phyloP scores from a whole-genome alignment of 2,888 invertebrate genomes.

The Lasioglossum zephyrum region DNA sequence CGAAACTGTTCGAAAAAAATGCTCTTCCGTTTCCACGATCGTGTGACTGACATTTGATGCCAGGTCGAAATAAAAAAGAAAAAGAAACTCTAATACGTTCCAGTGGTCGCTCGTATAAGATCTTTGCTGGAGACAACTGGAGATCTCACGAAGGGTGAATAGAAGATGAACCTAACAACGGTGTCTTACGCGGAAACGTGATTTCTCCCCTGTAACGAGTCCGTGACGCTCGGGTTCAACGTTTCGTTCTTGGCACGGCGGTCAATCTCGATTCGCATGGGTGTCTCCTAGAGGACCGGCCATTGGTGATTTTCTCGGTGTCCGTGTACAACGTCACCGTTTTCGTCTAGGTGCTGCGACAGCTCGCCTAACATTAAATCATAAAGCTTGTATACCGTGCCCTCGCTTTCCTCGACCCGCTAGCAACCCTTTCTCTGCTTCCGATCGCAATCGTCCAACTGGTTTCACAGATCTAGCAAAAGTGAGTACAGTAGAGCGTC shows the following conservation, averaged over 20 bases:
- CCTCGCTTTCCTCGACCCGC: neutral
- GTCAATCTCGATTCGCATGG: constrained; percentile 47
- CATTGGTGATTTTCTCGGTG: constrained; percentile 72
- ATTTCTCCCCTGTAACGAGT: constrained; percentile 51
- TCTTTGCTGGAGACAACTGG: constrained; percentile 34
- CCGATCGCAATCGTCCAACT: neutral
- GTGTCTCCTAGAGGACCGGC: constrained; percentile 58
- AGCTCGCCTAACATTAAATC: constrained; percentile 74
- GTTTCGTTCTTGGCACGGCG: constrained; percentile 34
- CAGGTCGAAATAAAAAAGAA: constrained; percentile 27
- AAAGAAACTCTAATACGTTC: constrained; percentile 21
- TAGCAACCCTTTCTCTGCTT: constrained; percentile 23
- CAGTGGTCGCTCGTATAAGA: constrained; percentile 17
- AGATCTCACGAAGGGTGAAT: constrained; percentile 20
- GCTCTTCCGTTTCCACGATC: constrained; percentile 18
- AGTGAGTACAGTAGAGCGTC: neutral
- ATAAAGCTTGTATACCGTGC: constrained; percentile 13
- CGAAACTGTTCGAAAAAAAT: constrained; percentile 23
- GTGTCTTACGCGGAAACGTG: constrained; percentile 70
- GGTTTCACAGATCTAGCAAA: constrained; percentile 1
- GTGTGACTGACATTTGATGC: constrained; percentile 19
- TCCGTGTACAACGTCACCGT: constrained; percentile 76
- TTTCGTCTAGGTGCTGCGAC: constrained; percentile 76
- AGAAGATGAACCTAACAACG: constrained; percentile 23
- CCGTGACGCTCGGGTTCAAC: constrained; percentile 26